Evolutionary conservation across 2,113 vertebrate genomes (phyloP), one percentile per base, ranked within the genome.

Genomic region (Riparia riparia): DNA sequence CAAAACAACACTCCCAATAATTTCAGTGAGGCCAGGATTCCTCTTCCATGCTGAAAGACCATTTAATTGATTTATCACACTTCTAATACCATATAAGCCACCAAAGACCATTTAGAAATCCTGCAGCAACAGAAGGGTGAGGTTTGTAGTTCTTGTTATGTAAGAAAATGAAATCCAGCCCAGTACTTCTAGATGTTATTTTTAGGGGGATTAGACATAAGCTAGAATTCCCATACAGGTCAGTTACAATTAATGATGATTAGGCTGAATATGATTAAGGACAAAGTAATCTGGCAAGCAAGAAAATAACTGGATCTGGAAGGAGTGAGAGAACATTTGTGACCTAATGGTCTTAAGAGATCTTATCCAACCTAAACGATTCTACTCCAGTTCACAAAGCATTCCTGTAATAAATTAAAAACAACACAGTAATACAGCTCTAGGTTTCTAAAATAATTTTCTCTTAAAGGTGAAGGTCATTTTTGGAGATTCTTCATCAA

Each of bases 61-160:
- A 70, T 94, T 87, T 80, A 57, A 95, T 37, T 88, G 88, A 86
- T 91, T 96, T 88, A 77, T 88, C 69, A 60, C 60, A 73, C 39
- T 72, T 77, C 14, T 58, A 41, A 34, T 63, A 77, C 7, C 64
- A 90, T 29, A 64, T 5, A 80, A 76, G 63, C 54, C 82, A 86
- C 90, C 81, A 39, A 96, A 92, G 74, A 61, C 58, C 68, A 71
- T 51, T 91, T 66, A 85, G 58, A 82, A 95, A 60, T 88, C 76
- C 79, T 92, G 68, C 66, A 96, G 82, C 34, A 89, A 70, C 13
- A 72, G 47, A 77, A 94, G 50, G 17, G 2, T 34, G 61, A 31
- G 29, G 15, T 49, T 34, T 42, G 57, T 68, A 61, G 58, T 25
- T 31, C 63, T 29, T 89, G 32, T 81, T 83, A 86, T 29, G 21